Percentiles rank a stretch among this genome's conserved stretches.
Conservation (phyloP, 2,113 vertebrate genomes). For the Semnopithecus entellus region DNA sequence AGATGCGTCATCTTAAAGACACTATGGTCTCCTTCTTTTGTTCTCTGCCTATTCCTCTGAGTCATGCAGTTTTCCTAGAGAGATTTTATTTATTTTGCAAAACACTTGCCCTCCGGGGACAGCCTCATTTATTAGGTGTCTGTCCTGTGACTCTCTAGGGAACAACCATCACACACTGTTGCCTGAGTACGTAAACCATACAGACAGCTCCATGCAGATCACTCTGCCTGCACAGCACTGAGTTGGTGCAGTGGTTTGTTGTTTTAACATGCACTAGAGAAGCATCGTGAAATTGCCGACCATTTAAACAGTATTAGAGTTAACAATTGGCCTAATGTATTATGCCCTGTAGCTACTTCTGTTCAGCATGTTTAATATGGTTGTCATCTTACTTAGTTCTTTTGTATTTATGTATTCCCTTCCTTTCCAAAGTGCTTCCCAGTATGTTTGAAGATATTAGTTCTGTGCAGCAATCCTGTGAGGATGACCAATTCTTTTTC, state of each 20-base stretch:
- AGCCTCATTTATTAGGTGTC: background rate
- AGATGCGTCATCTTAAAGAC: background rate
- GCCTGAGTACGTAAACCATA: background rate
- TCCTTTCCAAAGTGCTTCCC: conserved; percentile 4
- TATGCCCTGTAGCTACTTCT: background rate
- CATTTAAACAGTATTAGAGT: conserved; percentile 19
- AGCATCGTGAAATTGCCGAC: background rate
- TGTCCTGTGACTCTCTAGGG: background rate
- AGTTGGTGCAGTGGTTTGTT: background rate
- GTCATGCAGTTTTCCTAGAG: background rate
- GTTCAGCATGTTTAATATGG: background rate
- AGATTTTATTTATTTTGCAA: conserved; percentile 19
- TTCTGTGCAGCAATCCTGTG: background rate
- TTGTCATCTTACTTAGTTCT: background rate
- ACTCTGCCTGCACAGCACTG: background rate
- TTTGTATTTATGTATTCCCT: background rate
- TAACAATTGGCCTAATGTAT: background rate
- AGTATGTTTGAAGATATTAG: background rate
- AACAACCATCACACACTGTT: background rate
- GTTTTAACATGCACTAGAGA: background rate
- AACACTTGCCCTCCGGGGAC: background rate
- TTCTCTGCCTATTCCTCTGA: background rate
- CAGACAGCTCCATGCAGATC: background rate
- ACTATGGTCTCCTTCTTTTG: background rate
- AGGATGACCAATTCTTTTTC: background rate